Evolutionary conservation across 2,888 invertebrate species (phyloP).

Genomic region (Sesia bembeciformis): DNA sequence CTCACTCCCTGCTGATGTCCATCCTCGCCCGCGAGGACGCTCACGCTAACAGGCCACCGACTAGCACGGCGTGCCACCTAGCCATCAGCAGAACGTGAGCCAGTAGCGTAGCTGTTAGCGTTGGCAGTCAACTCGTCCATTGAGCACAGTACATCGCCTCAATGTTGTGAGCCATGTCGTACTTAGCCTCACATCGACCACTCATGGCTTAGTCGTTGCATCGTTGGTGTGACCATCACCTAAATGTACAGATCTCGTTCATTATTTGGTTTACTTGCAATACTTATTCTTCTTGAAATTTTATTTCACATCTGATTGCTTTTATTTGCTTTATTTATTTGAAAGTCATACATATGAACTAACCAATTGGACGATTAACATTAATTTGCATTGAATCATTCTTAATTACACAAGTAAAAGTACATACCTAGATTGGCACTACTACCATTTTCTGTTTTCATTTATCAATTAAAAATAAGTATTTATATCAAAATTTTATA

Average conservation of each 20-base stretch:
- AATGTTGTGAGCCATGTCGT: conserved; percentile 58
- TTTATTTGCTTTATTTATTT: conserved; percentile 41
- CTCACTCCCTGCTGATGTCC: conserved; percentile 30
- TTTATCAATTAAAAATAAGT: conserved; percentile 2
- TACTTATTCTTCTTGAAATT: conserved; percentile 40
- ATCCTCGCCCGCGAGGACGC: conserved; percentile 10
- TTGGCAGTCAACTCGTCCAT: conserved; percentile 33
- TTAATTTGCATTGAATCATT: conserved; percentile 37
- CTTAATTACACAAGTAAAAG: conserved; percentile 17
- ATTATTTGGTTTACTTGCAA: conserved; percentile 43
- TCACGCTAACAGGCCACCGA: not conserved
- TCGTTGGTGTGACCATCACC: conserved; percentile 54
- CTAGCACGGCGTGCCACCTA: not conserved
- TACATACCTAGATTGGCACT: conserved; percentile 46
- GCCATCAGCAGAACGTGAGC: conserved; percentile 30
- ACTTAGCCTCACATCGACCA: conserved; percentile 53
- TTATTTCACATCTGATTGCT: conserved; percentile 48
- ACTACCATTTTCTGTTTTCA: conserved; percentile 20
- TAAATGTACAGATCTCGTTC: conserved; percentile 41
- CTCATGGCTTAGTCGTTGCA: conserved; percentile 68
- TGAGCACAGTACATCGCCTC: conserved; percentile 42
- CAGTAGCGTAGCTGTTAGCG: conserved; percentile 41
- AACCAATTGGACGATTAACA: conserved; percentile 34
- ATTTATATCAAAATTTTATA: conserved; percentile 4
- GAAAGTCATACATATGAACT: conserved; percentile 45